These are phyloP conservation scores for Xiphorhynchus elegans DNA, from an alignment of 2,113 vertebrate species.

Conservation along the genomic window DNA sequence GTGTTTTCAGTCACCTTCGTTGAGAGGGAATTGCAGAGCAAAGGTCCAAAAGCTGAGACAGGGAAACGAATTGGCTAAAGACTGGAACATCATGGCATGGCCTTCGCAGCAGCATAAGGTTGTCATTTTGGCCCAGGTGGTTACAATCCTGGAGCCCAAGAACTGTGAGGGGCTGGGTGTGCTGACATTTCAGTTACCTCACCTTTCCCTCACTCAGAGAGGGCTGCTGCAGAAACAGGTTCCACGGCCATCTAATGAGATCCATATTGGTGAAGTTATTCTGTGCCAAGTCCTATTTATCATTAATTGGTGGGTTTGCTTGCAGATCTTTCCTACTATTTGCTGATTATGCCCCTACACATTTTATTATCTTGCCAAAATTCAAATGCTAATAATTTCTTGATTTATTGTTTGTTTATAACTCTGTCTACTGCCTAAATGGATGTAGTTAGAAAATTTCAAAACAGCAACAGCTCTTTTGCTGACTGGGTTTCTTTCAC, in stretches of 20 bases:
- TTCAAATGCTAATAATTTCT: constrained; percentile 73
- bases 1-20: not conserved
- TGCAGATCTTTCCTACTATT: constrained; percentile 75
- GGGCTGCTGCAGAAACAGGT: constrained; percentile 71
- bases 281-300: constrained; percentile 71
- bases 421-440: constrained; percentile 49
- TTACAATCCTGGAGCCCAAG: constrained; percentile 67
- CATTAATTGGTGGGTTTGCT: constrained; percentile 71
- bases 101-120: constrained; percentile 67
- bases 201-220: constrained; percentile 67
- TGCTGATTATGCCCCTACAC: constrained; percentile 67
- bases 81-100: constrained; percentile 9
- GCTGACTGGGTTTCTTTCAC: constrained; percentile 62
- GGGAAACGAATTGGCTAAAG: constrained; percentile 54
- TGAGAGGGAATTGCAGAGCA: constrained; percentile 37
- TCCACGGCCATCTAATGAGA: constrained; percentile 75
- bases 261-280: constrained; percentile 70
- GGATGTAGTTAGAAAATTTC: constrained; percentile 51
- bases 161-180: not conserved
- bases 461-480: constrained; percentile 53
- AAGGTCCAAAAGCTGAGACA: constrained; percentile 30
- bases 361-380: constrained; percentile 77
- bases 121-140: constrained; percentile 78
- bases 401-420: constrained; percentile 77
- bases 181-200: constrained; percentile 73